Evolutionary conservation across 2,888 invertebrate species (phyloP).

Genomic region (Proisotoma minuta): DNA sequence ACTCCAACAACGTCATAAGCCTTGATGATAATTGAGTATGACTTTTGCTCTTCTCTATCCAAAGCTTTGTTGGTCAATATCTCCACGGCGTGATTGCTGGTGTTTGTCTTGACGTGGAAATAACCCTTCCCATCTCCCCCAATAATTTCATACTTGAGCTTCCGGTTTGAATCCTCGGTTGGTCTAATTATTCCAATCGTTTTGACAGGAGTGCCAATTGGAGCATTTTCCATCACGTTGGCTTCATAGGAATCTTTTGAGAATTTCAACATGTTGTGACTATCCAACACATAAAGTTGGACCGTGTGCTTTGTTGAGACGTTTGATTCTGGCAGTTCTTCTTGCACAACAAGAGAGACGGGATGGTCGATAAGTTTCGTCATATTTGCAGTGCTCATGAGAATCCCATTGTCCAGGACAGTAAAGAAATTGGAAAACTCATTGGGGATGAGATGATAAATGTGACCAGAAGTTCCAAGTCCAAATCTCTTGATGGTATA

Average conservation of each 20-base stretch:
- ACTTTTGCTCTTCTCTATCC: conserved; percentile 69
- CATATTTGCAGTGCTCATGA: conserved; percentile 85
- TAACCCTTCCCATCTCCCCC: conserved; percentile 69
- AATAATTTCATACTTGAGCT: conserved; percentile 71
- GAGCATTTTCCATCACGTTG: conserved; percentile 68
- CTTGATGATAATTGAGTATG: conserved; percentile 70
- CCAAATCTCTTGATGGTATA: conserved; percentile 77
- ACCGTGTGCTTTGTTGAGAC: conserved; percentile 70
- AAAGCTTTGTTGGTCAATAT: conserved; percentile 70
- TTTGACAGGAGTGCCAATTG: conserved; percentile 65
- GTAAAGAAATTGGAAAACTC: conserved; percentile 81
- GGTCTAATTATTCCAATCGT: conserved; percentile 70
- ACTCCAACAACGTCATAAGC: conserved; percentile 74
- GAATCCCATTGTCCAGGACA: conserved; percentile 76
- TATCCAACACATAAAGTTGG: conserved; percentile 69
- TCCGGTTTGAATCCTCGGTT: conserved; percentile 51
- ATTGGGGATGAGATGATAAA: conserved; percentile 68
- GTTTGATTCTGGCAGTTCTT: conserved; percentile 68
- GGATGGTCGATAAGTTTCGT: conserved; percentile 74
- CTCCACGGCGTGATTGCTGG: conserved; percentile 60
- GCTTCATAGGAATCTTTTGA: conserved; percentile 61
- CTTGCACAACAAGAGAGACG: conserved; percentile 73
- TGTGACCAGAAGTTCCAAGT: conserved; percentile 55
- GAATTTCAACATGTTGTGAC: conserved; percentile 75
- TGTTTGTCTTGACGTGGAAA: conserved; percentile 57